Conservation (phyloP, 2,888 invertebrate genomes). For the Eulithis prunata region DNA sequence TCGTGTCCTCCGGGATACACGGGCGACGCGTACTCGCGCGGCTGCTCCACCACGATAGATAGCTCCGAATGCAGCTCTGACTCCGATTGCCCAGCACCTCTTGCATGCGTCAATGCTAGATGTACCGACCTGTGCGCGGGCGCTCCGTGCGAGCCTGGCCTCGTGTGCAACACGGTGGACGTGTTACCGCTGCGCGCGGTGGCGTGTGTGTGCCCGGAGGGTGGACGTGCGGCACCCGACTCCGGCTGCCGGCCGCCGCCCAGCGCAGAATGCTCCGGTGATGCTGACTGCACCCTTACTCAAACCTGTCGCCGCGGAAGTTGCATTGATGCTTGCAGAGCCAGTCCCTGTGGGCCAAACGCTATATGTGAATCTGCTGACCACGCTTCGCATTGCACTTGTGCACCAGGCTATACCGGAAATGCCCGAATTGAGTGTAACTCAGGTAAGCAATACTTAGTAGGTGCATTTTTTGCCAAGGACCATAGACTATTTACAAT, state of each 20-base stretch:
- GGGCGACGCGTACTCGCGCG: conserved; percentile 90
- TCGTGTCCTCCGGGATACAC: conserved; percentile 89
- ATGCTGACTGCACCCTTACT: conserved; percentile 89
- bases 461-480: too few relatives aligned
- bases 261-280: conserved; percentile 87
- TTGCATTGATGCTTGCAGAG: conserved; percentile 91
- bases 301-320: conserved; percentile 90
- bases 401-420: conserved; percentile 90
- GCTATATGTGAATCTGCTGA: conserved; percentile 91
- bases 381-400: conserved; percentile 91
- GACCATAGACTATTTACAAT: too few relatives aligned
- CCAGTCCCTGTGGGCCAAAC: conserved; percentile 92
- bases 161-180: conserved; percentile 91
- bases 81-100: conserved; percentile 89
- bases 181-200: conserved; percentile 92
- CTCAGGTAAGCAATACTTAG: conserved; percentile 65
- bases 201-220: conserved; percentile 93
- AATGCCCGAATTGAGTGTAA: conserved; percentile 92
- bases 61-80: conserved; percentile 89
- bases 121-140: conserved; percentile 92
- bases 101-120: conserved; percentile 90
- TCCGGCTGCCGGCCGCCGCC: conserved; percentile 88
- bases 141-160: conserved; percentile 90
- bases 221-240: conserved; percentile 89
- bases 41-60: conserved; percentile 65